Conservation (phyloP, 1,140 invertebrate species). For the Habropoda laboriosa region DNA sequence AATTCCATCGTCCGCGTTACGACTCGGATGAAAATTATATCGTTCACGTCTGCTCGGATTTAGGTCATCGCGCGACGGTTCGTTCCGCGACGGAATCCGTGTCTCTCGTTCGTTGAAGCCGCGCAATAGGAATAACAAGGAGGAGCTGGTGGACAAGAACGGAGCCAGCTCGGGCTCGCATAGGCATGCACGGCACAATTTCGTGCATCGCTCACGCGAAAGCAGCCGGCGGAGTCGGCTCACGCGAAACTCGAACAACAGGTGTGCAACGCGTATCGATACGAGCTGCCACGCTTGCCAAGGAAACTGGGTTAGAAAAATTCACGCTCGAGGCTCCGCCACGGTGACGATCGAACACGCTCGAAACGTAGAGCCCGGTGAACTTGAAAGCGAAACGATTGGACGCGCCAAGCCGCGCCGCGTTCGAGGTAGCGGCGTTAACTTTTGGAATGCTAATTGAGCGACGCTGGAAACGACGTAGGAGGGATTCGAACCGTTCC, state of each 20-base stretch:
- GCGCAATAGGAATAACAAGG: conserved; percentile 54
- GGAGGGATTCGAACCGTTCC: neutral
- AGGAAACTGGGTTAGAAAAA: conserved; percentile 55
- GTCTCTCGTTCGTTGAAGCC: conserved; percentile 33
- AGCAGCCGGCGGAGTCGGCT: neutral
- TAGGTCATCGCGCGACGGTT: conserved; percentile 56
- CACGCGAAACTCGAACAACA: conserved; percentile 50
- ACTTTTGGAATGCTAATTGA: neutral
- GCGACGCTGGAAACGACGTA: too few species aligned
- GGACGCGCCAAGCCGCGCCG: neutral
- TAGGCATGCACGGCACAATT: neutral
- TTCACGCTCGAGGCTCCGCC: conserved; percentile 4
- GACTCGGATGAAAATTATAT: conserved; percentile 26
- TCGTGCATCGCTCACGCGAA: conserved; percentile 22
- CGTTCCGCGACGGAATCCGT: conserved; percentile 39
- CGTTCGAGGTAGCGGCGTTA: too few species aligned
- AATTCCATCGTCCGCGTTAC: conserved; percentile 20
- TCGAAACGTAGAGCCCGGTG: neutral
- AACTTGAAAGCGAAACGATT: conserved; percentile 22
- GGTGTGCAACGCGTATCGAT: conserved; percentile 40
- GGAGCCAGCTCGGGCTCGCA: too few species aligned
- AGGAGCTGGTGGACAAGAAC: conserved; percentile 34
- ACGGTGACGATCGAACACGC: neutral
- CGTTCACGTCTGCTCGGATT: conserved; percentile 44
- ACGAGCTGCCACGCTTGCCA: conserved; percentile 42